Percentiles rank a stretch among this genome's conserved stretches.
Evolutionary conservation across 1,140 invertebrate genomes (phyloP).

Genomic region (Coptotermes formosanus): DNA sequence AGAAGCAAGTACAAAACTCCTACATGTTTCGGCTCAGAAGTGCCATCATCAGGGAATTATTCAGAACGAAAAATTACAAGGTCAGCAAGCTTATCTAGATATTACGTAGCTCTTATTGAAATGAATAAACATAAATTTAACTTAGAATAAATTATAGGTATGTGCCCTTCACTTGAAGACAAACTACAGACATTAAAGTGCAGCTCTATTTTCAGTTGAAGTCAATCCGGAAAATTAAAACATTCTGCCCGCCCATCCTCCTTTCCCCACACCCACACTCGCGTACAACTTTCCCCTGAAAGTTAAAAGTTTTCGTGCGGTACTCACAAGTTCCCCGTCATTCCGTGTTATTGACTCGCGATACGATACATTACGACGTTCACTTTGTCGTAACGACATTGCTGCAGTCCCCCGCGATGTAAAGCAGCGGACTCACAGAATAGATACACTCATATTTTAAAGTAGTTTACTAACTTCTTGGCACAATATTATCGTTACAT

Average conservation of each 20-base stretch:
- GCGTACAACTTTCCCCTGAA: not conserved
- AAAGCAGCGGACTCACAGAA: constrained; percentile 1
- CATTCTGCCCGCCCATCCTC: not conserved
- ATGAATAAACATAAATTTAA: too few species aligned
- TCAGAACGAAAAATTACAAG: too few species aligned
- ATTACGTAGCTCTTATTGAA: too few species aligned
- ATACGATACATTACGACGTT: constrained; percentile 25
- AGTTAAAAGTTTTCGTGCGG: not conserved
- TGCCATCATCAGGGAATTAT: too few species aligned
- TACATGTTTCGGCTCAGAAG: too few species aligned
- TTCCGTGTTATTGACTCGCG: constrained; percentile 24
- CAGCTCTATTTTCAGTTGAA: not conserved
- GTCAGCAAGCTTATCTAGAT: too few species aligned
- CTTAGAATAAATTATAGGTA: too few species aligned
- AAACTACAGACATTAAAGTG: too few species aligned
- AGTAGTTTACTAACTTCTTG: constrained; percentile 16
- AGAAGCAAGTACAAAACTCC: too few species aligned
- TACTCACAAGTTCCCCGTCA: not conserved
- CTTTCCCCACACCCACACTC: not conserved
- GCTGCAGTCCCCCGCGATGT: not conserved
- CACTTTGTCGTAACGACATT: constrained; percentile 25
- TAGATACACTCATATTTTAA: constrained; percentile 19
- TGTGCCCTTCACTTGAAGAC: too few species aligned
- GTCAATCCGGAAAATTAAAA: constrained; percentile 29
- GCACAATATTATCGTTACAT: not conserved